Base-by-base conservation (phyloP, 2,113 vertebrate genomes). In the Ageneiosus marmoratus region DNA sequence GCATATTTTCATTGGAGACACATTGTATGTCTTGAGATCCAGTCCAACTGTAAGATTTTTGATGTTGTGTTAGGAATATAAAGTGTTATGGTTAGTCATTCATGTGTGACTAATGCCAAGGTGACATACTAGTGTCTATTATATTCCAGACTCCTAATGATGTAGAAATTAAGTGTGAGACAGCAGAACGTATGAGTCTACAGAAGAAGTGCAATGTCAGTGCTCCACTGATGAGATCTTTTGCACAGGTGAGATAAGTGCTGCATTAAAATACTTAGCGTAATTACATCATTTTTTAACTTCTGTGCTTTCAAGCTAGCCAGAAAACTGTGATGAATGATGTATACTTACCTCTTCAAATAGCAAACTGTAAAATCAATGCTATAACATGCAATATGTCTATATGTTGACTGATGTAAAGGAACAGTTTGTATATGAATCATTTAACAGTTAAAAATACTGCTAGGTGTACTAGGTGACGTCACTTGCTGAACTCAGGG, bases 221-320 rank as follows among this genome's bases (percentile, higher is more conserved):
- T 86, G 94, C 95, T 74, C 97, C 97, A 0, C 97, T 98, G 88
- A 95, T 99, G 94, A 94, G 94, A 55, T 95, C 96, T n/a, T 92
- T 92, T 86, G 93, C 96, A 77, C 97, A 97, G 97, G 97, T 98
- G 56, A 86, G 76, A 56, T 5, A 24, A 70, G n/a, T 46, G 10
- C 67, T n/a, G 67, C 44, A 48, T 29, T n/a, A 1, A 12, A 58
- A 24, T 6, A 12, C 18, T 2, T 16, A 73, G 22, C n/a, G 24
- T 1, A 48, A 48, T 15, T n/a, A 48, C 16, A 67, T 67, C 32
- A 37, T 67, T 20, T 67, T 20, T 27, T 5, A 27, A 24, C 44
- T 50, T 29, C n/a, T n/a, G n/a, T n/a, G n/a, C n/a, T n/a, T n/a
- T n/a, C 34, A 41, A 1, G 2, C n/a, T 53, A 29, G 16, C 11